Percentiles rank a stretch among this genome's conserved stretches.
Evolutionary conservation across 2,888 invertebrate species (phyloP).

Genomic region (Noctua fimbriata): DNA sequence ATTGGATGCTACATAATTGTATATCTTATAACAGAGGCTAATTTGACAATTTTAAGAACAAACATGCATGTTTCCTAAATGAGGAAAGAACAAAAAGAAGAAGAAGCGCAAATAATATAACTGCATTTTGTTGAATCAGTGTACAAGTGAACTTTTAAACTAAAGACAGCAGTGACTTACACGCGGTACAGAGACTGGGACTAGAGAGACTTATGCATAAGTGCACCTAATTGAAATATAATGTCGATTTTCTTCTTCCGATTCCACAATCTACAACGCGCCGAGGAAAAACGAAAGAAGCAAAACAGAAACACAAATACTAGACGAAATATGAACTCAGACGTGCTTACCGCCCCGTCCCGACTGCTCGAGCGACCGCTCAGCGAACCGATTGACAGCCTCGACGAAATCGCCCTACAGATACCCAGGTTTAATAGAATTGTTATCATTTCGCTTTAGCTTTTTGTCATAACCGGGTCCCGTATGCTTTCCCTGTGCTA

Average conservation of each 20-base stretch:
- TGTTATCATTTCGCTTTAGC: conserved; percentile 70
- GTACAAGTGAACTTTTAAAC: conserved; percentile 53
- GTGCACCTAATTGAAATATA: conserved; percentile 83
- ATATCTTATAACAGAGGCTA: not conserved
- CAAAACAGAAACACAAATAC: conserved; percentile 72
- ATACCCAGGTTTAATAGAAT: conserved; percentile 94
- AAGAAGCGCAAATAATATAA: not conserved
- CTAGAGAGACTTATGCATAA: conserved; percentile 44
- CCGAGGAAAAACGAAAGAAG: conserved; percentile 91
- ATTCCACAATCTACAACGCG: conserved; percentile 96
- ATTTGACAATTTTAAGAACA: conserved; percentile 10
- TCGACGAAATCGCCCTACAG: conserved; percentile 97
- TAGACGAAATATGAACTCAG: conserved; percentile 83
- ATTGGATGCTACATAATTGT: not conserved
- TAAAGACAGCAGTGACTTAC: conserved; percentile 51
- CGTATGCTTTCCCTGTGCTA: conserved; percentile 54
- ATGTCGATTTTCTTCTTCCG: conserved; percentile 99
- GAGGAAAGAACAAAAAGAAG: not conserved
- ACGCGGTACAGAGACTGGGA: conserved; percentile 13
- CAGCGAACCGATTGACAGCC: conserved; percentile 95
- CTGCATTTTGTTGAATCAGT: conserved; percentile 35
- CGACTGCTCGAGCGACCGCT: conserved; percentile 96
- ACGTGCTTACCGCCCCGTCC: conserved; percentile 94
- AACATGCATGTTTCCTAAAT: not conserved
- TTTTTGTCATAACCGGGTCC: conserved; percentile 57